Evolutionary conservation across 2,888 invertebrate species (phyloP).

Genomic region (Tetrapedia diversipes): DNA sequence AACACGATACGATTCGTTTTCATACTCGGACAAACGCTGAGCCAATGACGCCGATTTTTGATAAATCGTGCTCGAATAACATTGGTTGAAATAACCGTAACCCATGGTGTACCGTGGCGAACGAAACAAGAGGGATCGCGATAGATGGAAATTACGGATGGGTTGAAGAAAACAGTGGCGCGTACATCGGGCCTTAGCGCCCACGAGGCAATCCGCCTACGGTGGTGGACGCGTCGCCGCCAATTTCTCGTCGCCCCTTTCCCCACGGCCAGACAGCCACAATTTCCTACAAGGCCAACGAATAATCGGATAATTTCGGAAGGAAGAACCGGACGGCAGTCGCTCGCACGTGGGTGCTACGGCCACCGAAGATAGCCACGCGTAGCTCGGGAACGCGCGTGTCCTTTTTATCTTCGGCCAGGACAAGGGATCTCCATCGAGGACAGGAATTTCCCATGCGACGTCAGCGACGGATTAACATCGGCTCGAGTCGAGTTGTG

Average conservation of each 20-base stretch:
- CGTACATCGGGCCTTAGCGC: constrained; percentile 5
- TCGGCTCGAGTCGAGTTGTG: not conserved
- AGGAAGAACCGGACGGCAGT: not conserved
- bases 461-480: not conserved
- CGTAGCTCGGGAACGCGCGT: not conserved
- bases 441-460: not conserved
- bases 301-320: constrained; percentile 36
- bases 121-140: too few relatives aligned
- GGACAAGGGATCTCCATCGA: not conserved
- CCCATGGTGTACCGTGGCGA: too few relatives aligned
- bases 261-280: constrained; percentile 14
- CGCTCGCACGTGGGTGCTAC: constrained; percentile 9
- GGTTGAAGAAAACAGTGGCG: too few relatives aligned
- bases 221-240: constrained; percentile 7
- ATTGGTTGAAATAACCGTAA: too few relatives aligned
- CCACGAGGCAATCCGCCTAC: constrained; percentile 23
- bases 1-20: too few relatives aligned
- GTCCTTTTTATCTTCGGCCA: constrained; percentile 6
- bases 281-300: constrained; percentile 37
- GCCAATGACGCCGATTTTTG: too few relatives aligned
- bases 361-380: constrained; percentile 5
- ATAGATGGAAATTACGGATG: too few relatives aligned
- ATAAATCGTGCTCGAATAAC: too few relatives aligned
- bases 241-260: constrained; percentile 14
- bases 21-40: too few relatives aligned